Conservation (phyloP, 2,888 invertebrate genomes). For the Cataglyphis albicans region DNA sequence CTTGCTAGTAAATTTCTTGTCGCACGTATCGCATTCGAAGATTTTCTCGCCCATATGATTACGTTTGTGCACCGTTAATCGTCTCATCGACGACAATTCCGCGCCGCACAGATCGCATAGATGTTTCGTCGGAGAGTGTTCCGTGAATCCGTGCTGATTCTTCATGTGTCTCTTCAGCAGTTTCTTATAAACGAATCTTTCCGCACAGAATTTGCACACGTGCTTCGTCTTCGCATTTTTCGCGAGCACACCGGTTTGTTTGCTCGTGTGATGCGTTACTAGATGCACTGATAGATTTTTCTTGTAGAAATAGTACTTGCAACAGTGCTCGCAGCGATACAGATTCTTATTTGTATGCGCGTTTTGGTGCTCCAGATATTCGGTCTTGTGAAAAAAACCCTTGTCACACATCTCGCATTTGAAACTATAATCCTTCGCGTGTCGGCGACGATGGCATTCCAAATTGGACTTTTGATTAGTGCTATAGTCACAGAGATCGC, state of each 20-base stretch:
- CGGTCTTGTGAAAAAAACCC: conserved; percentile 78
- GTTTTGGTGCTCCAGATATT: conserved; percentile 80
- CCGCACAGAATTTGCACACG: conserved; percentile 77
- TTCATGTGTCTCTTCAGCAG: conserved; percentile 75
- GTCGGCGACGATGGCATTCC: conserved; percentile 79
- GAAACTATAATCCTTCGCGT: conserved; percentile 77
- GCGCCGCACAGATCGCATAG: conserved; percentile 81
- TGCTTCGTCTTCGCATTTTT: conserved; percentile 49
- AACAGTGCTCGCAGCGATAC: conserved; percentile 80
- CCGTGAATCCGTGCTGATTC: conserved; percentile 73
- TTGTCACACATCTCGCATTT: conserved; percentile 78
- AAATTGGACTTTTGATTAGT: conserved; percentile 81
- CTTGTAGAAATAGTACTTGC: conserved; percentile 79
- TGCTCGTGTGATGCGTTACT: conserved; percentile 71
- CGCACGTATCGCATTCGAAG: conserved; percentile 77
- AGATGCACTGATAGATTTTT: conserved; percentile 81
- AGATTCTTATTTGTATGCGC: conserved; percentile 76
- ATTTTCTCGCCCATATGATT: conserved; percentile 77
- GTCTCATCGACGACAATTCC: conserved; percentile 74
- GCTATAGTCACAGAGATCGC: conserved; percentile 80
- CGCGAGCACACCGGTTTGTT: neutral
- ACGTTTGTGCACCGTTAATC: conserved; percentile 75
- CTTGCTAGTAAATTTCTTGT: conserved; percentile 76
- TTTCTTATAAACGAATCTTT: conserved; percentile 73
- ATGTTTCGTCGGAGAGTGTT: conserved; percentile 61